Evolutionary conservation across 2,113 vertebrate species (phyloP), one percentile per base, ranked within the genome.

Genomic region (Macroglossus sobrinus): DNA sequence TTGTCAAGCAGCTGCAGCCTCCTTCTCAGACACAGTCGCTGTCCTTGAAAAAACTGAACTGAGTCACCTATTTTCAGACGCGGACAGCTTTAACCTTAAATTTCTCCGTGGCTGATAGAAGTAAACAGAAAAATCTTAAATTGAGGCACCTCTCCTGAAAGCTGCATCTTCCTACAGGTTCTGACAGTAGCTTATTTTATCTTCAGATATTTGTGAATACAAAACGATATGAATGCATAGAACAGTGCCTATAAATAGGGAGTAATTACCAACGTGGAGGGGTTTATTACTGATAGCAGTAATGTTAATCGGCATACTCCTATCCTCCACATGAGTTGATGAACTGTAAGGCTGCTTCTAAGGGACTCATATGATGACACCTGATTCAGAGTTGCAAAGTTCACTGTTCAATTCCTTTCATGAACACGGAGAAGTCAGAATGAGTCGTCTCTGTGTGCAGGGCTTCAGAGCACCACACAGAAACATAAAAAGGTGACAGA

Each of bases 21-120:
- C 66, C 57, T 97, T 96, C 95, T 95, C 94, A 90, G 75, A n/a
- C 69, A 74, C 4, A 80, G 82, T 82, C 59, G 9, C 28, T n/a
- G 80, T 47, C 61, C 53, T 89, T 92, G 63, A 93, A 81, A 92
- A 92, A 0, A 68, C 59, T 0, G 12, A 5, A 28, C 66, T 53
- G 40, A 85, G 33, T 53, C 14, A 85, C 7, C 9, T 63, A 45
- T 26, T 68, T 40, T 85, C 84, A 33, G 35, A 38, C 1, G 69
- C 63, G 40, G 76, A 84, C 74, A 95, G 81, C 24, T n/a, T 59
- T 85, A 26, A 95, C 92, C 40, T 82, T 92, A 43, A 21, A 64
- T 16, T 69, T 74, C 74, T 28, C 88, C 55, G 40, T 30, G 64
- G 64, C 53, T 59, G 26, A 53, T 13, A 55, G 79, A 71, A 78